These are phyloP conservation scores for Dolichomitus sp. DNA, from an alignment of 2,888 invertebrate species.

Conservation along the genomic window DNA sequence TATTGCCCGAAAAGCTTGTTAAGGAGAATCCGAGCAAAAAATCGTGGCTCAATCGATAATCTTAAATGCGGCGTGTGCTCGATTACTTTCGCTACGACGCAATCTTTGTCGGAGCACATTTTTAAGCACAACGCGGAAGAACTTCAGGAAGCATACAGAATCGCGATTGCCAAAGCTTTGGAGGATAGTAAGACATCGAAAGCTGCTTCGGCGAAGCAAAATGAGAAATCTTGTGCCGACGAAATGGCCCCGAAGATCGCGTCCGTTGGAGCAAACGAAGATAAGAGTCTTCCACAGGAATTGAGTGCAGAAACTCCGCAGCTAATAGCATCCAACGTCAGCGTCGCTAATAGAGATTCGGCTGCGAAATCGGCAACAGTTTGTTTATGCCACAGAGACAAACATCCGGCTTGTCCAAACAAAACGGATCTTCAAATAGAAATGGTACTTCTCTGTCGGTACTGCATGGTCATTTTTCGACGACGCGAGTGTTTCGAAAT, in stretches of 20 bases:
- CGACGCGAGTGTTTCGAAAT: slow-evolving; percentile 79
- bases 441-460: slow-evolving; percentile 78
- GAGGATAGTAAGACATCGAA: slow-evolving; percentile 46
- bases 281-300: neutral
- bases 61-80: slow-evolving; percentile 77
- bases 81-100: slow-evolving; percentile 68
- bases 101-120: slow-evolving; percentile 76
- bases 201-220: neutral
- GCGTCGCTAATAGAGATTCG: neutral
- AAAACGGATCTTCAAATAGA: slow-evolving; percentile 77
- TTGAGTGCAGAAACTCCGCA: neutral
- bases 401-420: slow-evolving; percentile 49
- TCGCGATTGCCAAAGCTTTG: slow-evolving; percentile 54
- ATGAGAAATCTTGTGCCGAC: neutral
- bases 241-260: neutral
- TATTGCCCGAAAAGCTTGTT: neutral
- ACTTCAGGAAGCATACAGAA: slow-evolving; percentile 73
- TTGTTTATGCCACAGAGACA: slow-evolving; percentile 77
- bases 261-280: neutral
- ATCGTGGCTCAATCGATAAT: slow-evolving; percentile 15
- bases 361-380: slow-evolving; percentile 59
- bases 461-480: slow-evolving; percentile 78
- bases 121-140: slow-evolving; percentile 77
- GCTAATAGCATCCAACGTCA: neutral
- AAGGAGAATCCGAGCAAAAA: slow-evolving; percentile 12